Percentiles rank a stretch among this genome's conserved stretches.
phyloP scores from a whole-genome alignment of 2,888 invertebrate genomes.

The Acrobasis consociella region DNA sequence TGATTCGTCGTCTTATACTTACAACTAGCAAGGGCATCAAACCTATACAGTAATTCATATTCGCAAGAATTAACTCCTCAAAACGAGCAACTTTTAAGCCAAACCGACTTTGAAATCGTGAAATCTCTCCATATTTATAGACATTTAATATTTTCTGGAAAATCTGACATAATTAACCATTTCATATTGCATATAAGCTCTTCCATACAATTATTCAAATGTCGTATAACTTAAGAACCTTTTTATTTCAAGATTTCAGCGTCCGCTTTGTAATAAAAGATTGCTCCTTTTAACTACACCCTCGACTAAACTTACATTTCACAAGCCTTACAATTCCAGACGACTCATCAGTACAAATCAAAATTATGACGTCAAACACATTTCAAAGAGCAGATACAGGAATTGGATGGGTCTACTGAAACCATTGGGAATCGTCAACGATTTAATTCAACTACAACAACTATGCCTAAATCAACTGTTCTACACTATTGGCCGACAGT shows the following conservation, averaged over 20 bases:
- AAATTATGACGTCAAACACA: neutral
- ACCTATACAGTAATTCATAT: neutral
- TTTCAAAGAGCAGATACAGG: slow-evolving; percentile 23
- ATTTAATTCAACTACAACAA: slow-evolving; percentile 57
- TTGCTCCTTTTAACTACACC: neutral
- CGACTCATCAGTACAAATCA: neutral
- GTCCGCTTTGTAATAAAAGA: neutral
- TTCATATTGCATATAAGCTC: neutral
- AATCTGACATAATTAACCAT: neutral
- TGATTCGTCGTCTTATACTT: slow-evolving; percentile 6
- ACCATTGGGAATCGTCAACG: slow-evolving; percentile 54
- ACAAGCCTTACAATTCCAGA: slow-evolving; percentile 1
- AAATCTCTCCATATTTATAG: neutral
- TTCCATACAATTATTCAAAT: neutral
- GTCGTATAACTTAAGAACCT: too few species aligned
- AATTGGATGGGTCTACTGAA: slow-evolving; percentile 46
- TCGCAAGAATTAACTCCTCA: neutral
- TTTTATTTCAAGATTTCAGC: too few species aligned
- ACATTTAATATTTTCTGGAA: neutral
- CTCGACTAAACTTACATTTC: neutral
- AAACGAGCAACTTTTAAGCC: neutral
- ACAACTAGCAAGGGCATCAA: neutral
- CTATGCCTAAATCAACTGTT: slow-evolving; percentile 88
- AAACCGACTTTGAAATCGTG: neutral
- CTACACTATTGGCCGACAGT: slow-evolving; percentile 91